Conservation (phyloP, 2,888 invertebrate genomes). For the Lepidochitona cinerea region DNA sequence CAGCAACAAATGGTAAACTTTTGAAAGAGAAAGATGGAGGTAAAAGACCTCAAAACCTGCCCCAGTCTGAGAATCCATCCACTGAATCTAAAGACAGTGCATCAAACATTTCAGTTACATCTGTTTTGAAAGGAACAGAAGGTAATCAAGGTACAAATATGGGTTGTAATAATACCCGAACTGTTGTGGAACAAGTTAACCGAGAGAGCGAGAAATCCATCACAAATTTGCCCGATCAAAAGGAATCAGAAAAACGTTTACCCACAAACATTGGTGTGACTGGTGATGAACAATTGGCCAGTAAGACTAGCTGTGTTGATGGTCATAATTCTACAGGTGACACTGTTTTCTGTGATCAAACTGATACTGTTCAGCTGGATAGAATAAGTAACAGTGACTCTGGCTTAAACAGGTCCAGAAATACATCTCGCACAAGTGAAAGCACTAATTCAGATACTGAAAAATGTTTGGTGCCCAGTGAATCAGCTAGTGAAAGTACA, state of each 20-base stretch:
- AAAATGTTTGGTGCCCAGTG: background rate
- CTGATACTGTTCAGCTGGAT: background rate
- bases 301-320: background rate
- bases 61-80: too few relatives aligned
- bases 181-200: background rate
- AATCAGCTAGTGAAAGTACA: background rate
- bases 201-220: background rate
- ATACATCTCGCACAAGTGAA: background rate
- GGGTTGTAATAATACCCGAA: background rate
- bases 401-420: background rate
- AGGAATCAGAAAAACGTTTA: background rate
- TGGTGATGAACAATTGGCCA: background rate
- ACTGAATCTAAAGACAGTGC: background rate
- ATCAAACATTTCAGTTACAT: background rate
- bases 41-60: too few relatives aligned
- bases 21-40: background rate
- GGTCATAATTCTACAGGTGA: background rate
- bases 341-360: background rate
- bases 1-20: background rate
- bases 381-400: background rate
- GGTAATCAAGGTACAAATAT: background rate
- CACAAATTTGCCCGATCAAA: background rate
- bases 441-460: background rate
- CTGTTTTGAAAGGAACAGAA: background rate
- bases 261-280: background rate